phyloP scores from a whole-genome alignment of 2,888 invertebrate species.

The Orchesella flavescens region DNA sequence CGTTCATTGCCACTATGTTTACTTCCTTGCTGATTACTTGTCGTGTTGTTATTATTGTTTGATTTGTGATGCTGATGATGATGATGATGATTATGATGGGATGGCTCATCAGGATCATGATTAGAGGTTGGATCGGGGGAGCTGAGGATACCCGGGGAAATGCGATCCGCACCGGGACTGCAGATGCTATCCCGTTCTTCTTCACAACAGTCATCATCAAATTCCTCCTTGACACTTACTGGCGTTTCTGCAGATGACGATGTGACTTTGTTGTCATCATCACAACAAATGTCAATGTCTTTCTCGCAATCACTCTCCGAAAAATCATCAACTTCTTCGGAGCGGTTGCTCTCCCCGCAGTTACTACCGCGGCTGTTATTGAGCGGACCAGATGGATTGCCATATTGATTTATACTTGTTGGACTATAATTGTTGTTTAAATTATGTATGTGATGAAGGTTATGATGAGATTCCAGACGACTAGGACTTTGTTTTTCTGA shows the following conservation, averaged over 20 bases:
- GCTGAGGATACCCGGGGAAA: slow-evolving; percentile 65
- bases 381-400: slow-evolving; percentile 36
- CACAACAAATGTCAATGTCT: slow-evolving; percentile 72
- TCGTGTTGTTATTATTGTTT: slow-evolving; percentile 35
- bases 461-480: slow-evolving; percentile 56
- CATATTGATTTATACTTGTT: slow-evolving; percentile 53
- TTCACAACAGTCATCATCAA: slow-evolving; percentile 68
- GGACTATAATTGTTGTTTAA: slow-evolving; percentile 65
- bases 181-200: slow-evolving; percentile 68
- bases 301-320: slow-evolving; percentile 72
- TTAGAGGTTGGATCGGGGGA: slow-evolving; percentile 45
- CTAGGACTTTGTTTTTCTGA: slow-evolving; percentile 61
- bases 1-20: slow-evolving; percentile 6
- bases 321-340: slow-evolving; percentile 70
- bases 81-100: slow-evolving; percentile 22
- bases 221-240: slow-evolving; percentile 69
- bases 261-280: slow-evolving; percentile 72
- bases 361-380: slow-evolving; percentile 36
- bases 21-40: slow-evolving; percentile 37
- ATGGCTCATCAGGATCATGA: slow-evolving; percentile 6
- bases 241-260: slow-evolving; percentile 72
- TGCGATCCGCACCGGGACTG: slow-evolving; percentile 67
- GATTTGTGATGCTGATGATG: slow-evolving; percentile 26
- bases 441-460: slow-evolving; percentile 60
- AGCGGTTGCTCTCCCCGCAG: slow-evolving; percentile 55